Evolutionary conservation across 1,140 invertebrate genomes (phyloP).

Genomic region (Fopius arisanus): DNA sequence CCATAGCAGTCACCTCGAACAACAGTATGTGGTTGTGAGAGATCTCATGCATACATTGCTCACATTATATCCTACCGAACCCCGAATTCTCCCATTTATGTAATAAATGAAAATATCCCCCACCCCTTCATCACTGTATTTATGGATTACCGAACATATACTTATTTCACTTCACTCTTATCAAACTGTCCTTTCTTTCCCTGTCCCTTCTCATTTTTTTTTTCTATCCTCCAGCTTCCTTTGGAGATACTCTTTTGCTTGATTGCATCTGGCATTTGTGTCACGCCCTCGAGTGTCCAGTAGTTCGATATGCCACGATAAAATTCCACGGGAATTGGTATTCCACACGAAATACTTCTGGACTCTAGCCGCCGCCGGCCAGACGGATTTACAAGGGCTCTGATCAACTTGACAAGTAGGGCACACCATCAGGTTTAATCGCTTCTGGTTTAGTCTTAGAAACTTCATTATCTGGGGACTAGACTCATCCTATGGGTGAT

Average conservation of each 20-base stretch:
- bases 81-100: not conserved
- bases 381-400: constrained; percentile 62
- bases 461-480: not conserved
- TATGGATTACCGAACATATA: not conserved
- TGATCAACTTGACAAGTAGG: constrained; percentile 13
- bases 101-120: constrained; percentile 14
- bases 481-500: too few species aligned
- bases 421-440: constrained; percentile 3
- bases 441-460: not conserved
- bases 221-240: not conserved
- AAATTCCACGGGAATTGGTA: constrained; percentile 56
- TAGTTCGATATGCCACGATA: constrained; percentile 61
- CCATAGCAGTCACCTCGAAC: constrained; percentile 35
- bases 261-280: constrained; percentile 67
- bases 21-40: not conserved
- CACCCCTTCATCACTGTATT: not conserved
- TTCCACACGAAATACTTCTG: constrained; percentile 47
- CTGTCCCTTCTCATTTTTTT: constrained; percentile 4
- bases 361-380: constrained; percentile 43
- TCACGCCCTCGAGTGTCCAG: constrained; percentile 64
- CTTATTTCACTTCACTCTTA: not conserved
- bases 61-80: constrained; percentile 41
- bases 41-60: constrained; percentile 55
- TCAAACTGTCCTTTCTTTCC: constrained; percentile 23
- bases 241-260: constrained; percentile 36